A percentile compares a stretch with the other conserved stretches of the same genome.
These are phyloP conservation scores for Huso huso DNA, from an alignment of 2,797 vertebrate genomes.

Conservation along the genomic window DNA sequence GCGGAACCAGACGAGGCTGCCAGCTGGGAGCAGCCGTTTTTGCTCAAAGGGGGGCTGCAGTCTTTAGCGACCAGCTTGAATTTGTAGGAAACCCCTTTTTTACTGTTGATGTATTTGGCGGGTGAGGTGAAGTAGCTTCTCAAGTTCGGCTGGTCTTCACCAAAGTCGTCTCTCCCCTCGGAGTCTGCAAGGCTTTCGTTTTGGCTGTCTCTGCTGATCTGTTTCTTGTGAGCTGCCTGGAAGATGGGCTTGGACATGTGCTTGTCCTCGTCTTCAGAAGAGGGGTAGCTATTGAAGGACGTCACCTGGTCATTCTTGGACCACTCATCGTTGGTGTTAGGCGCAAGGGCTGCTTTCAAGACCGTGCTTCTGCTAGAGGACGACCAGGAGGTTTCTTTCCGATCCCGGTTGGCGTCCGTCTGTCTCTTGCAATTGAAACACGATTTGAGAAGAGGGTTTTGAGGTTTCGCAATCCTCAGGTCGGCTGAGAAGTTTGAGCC, in stretches of 20 bases:
- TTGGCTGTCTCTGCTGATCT: constrained; percentile 39
- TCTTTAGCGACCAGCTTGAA: constrained; percentile 81
- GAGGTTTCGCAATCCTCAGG: constrained; percentile 59
- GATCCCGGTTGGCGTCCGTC: constrained; percentile 59
- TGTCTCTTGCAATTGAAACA: constrained; percentile 75
- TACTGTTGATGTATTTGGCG: constrained; percentile 59
- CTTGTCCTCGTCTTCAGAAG: constrained; percentile 84
- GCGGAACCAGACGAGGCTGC: constrained; percentile 75
- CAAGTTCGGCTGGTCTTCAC: constrained; percentile 46
- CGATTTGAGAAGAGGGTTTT: constrained; percentile 70
- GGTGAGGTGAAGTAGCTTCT: constrained; percentile 68
- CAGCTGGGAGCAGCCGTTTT: constrained; percentile 74
- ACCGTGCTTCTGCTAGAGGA: constrained; percentile 75
- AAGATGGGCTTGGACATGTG: constrained; percentile 58
- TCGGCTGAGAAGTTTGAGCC: constrained; percentile 71
- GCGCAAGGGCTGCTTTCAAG: constrained; percentile 55
- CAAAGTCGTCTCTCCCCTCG: constrained; percentile 46
- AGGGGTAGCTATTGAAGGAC: constrained; percentile 79
- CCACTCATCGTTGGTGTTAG: constrained; percentile 65
- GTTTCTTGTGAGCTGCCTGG: constrained; percentile 64
- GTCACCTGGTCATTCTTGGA: constrained; percentile 73
- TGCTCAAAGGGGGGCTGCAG: constrained; percentile 55
- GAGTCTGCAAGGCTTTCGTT: constrained; percentile 46
- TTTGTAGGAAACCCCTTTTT: constrained; percentile 85
- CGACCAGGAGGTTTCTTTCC: constrained; percentile 81